Evolutionary conservation across 92 coral and sea anemone genomes (phyloP), one percentile per base, ranked within the genome.

Genomic region (Phenganax marumi): DNA sequence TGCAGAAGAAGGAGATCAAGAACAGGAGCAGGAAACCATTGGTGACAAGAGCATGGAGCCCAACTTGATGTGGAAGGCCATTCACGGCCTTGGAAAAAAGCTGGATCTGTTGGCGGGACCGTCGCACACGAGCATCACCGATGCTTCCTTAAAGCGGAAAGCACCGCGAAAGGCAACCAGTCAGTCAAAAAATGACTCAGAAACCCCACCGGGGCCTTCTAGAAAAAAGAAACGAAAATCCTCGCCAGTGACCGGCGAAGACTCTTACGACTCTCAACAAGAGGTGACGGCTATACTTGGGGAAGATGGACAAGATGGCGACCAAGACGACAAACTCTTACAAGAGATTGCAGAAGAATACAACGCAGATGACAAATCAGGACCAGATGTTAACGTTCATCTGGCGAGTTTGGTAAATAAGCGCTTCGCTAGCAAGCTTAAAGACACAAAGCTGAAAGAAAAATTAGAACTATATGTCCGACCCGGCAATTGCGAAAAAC

Each of bases 361-460:
- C 84, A 68, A 87, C 64, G 39, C 43, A 18, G 76, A 70, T 1
- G 65, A 87, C 33, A 82, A 82, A 87, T 74, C 84, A 55, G 90
- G 90, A 47, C 87, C 87, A 11, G 61, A 82, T 19, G 68, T 82
- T 10, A 61, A 87, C 49, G 62, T 58, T 43, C 49, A 83, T 68
- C 82, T 87, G 47, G 90, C 90, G 14, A 87, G 75, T 77, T 21
- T 83, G 50, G 57, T 66, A 1, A 87, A 83, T 60, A 82, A 82
- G 60, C 52, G 81, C 39, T 87, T 66, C 33, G 49, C 90, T n/a
- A 79, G 73, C 47, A 87, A 84, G 68, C 68, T 83, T 47, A 76
- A 51, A 5, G 90, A 83, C 8, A 57, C 48, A 19, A 87, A 87
- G 87, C 84, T 87, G 57, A 87, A 87, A 83, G 84, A 87, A 53